Percentiles rank a stretch among this genome's conserved stretches.
phyloP scores from a whole-genome alignment of 2,797 vertebrate species.

The Acomys russatus region DNA sequence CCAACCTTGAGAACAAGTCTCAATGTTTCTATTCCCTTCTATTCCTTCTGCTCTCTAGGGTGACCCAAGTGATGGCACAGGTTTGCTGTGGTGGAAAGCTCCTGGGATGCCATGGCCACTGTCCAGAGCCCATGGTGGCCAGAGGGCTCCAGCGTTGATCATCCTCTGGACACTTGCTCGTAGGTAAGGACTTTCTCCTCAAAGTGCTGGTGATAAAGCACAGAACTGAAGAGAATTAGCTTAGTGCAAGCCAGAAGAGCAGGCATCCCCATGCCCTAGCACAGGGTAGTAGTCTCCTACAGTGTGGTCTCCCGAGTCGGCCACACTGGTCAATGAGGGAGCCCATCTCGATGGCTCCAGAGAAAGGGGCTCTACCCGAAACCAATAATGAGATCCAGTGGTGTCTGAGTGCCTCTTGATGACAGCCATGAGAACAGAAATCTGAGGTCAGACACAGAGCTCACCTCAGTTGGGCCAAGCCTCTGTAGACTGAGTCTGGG shows the following conservation, averaged over 20 bases:
- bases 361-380: fast-evolving
- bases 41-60: too few relatives aligned
- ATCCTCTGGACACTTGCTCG: not conserved
- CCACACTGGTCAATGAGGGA: not conserved
- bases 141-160: too few relatives aligned
- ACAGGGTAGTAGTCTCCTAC: too few relatives aligned
- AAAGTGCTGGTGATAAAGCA: fast-evolving
- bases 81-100: too few relatives aligned
- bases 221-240: fast-evolving
- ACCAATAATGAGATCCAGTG: not conserved
- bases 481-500: not conserved
- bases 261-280: not conserved
- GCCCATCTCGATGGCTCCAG: fast-evolving
- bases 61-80: too few relatives aligned
- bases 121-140: not conserved
- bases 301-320: fast-evolving
- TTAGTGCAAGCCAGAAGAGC: too few relatives aligned
- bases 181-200: not conserved
- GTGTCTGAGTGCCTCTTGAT: not conserved
- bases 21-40: too few relatives aligned
- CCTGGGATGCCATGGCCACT: too few relatives aligned
- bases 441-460: not conserved
- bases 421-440: not conserved
- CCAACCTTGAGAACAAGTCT: too few relatives aligned
- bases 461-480: fast-evolving